A percentile compares a stretch with the other conserved stretches of the same genome.
Conservation (phyloP, 2,888 invertebrate genomes). For the Rhagonycha lutea region DNA sequence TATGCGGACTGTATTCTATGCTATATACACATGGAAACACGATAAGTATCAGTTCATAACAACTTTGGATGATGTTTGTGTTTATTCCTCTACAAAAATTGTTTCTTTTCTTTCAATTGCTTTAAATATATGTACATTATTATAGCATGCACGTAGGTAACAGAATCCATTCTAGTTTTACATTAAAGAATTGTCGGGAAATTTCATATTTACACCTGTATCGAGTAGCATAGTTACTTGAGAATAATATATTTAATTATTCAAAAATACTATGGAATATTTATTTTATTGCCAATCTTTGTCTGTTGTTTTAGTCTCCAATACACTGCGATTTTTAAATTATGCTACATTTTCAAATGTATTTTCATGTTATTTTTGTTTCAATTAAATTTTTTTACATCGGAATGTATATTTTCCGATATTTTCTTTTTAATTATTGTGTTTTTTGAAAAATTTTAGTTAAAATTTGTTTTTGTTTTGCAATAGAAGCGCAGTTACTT, state of each 20-base stretch:
- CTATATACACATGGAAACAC: conserved; percentile 15
- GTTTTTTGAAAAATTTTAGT: neutral
- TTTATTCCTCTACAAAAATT: neutral
- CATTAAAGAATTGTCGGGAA: neutral
- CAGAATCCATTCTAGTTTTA: neutral
- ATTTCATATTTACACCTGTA: neutral
- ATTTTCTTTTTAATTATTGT: neutral
- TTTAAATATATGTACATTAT: neutral
- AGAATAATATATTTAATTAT: neutral
- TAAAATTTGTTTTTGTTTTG: neutral
- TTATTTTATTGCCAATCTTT: neutral
- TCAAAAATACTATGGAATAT: neutral
- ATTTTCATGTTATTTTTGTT: neutral
- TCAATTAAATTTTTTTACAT: neutral
- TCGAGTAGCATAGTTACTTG: neutral
- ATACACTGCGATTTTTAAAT: neutral
- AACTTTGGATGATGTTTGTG: conserved; percentile 3
- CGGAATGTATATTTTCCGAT: neutral
- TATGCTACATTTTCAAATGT: neutral
- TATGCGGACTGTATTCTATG: conserved; percentile 11
- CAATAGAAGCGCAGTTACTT: neutral
- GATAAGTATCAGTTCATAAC: conserved; percentile 21
- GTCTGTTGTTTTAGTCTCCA: neutral
- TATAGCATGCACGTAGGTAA: neutral
- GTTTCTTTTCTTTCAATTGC: neutral